phyloP scores from a whole-genome alignment of 2,888 invertebrate species.

The Trachelus iudaicus region DNA sequence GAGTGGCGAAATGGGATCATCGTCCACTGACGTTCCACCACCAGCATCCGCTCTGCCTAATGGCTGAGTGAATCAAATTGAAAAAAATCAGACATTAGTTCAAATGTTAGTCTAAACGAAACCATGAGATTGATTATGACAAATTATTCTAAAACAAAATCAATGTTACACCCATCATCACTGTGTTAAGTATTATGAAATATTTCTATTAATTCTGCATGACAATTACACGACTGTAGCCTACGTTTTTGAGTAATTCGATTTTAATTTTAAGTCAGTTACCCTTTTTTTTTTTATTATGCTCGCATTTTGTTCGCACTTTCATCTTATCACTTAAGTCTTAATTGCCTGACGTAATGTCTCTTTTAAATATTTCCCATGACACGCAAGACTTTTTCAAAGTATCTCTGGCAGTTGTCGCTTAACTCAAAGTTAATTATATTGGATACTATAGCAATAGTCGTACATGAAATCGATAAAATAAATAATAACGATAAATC shows the following conservation, averaged over 20 bases:
- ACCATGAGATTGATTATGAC: background rate
- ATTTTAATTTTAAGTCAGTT: background rate
- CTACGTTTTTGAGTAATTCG: background rate
- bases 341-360: background rate
- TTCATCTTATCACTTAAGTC: background rate
- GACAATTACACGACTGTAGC: background rate
- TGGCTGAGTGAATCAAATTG: conserved; percentile 49
- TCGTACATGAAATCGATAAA: background rate
- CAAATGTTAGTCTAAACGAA: conserved; percentile 10
- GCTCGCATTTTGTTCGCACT: background rate
- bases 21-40: conserved; percentile 56
- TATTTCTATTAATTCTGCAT: background rate
- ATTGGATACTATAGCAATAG: background rate
- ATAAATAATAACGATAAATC: background rate
- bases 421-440: background rate
- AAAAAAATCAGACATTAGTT: conserved; percentile 34
- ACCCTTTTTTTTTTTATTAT: background rate
- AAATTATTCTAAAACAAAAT: background rate
- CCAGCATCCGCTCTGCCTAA: conserved; percentile 52
- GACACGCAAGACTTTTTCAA: background rate
- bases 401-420: background rate
- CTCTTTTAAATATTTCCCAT: background rate
- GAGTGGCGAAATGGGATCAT: conserved; percentile 42
- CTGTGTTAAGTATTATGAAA: background rate
- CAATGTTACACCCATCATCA: background rate